Evolutionary conservation across 2,797 vertebrate species (phyloP).

Genomic region (Anniella stebbinsi): DNA sequence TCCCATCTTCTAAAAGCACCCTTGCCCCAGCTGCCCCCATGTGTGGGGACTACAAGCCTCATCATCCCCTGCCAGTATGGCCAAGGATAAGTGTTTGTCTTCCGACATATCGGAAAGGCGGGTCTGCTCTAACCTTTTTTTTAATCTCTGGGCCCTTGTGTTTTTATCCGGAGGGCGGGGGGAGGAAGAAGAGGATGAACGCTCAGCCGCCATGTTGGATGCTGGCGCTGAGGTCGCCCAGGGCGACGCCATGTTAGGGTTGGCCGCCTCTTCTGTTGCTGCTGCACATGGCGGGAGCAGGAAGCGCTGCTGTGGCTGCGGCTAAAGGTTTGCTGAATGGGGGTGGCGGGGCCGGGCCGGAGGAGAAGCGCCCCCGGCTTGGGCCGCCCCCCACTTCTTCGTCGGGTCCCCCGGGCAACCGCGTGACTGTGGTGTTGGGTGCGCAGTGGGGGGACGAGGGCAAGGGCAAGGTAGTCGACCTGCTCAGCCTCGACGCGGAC

Average conservation of each 20-base stretch:
- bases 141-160: neutral
- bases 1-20: no score
- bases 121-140: no score
- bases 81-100: no score
- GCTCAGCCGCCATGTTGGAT: neutral
- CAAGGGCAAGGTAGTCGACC: slow-evolving; percentile 87
- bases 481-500: slow-evolving; percentile 87
- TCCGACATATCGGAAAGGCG: no score
- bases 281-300: slow-evolving; percentile 77
- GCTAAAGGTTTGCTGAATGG: slow-evolving; percentile 65
- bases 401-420: slow-evolving; percentile 73
- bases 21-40: no score
- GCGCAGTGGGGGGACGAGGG: slow-evolving; percentile 81
- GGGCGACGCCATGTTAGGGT: slow-evolving; percentile 28
- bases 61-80: no score
- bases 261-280: no score
- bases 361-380: slow-evolving; percentile 75
- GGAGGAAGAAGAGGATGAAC: accelerated
- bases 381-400: slow-evolving; percentile 2
- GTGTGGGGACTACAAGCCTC: no score
- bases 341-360: slow-evolving; percentile 76
- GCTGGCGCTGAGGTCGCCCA: neutral
- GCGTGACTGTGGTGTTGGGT: slow-evolving; percentile 87
- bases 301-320: slow-evolving; percentile 29
- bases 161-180: neutral